Evolutionary conservation across 2,888 invertebrate species (phyloP), one percentile per base, ranked within the genome.

Genomic region (Apamea sordens): DNA sequence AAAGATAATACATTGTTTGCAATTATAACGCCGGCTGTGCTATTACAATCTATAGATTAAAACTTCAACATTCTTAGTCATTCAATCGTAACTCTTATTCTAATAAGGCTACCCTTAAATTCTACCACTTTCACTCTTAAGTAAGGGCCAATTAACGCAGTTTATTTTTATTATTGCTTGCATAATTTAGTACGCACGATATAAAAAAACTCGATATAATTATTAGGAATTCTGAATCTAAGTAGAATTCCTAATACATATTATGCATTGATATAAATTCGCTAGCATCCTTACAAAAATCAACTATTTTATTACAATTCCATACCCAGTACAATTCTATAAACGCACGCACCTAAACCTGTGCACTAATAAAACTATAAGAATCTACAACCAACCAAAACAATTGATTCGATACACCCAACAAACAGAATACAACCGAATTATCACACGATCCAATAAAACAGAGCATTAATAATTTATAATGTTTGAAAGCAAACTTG

Each of bases 101-200:
- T 96, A 96, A 92, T 96, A 96, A 96, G 96, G 96, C 96, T 97
- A 96, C 95, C 95, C 95, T 96, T 96, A 96, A 93, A 95, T 92
- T 93, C 95, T 95, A 96, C 93, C 91, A 89, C 92, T 92, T 91
- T 88, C 93, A 92, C 89, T 92, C 92, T 85, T 92, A 93, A 91
- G 89, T 91, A 92, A 92, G 92, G 92, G 92, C 93, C 93, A 89
- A 92, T 84, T 87, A 89, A 90, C 90, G 90, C 91, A 90, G 79
- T 89, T 89, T 86, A 82, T 83, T 89, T 88, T 90, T 79, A 90
- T 93, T 93, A 94, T 94, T 95, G 94, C 94, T 94, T 90, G 88
- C 86, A 82, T 83, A 87, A 72, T 80, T 82, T 80, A 79, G 64
- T 88, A 82, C 79, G 84, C 85, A 83, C 73, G 69, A 81, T 84